Evolutionary conservation across 2,888 invertebrate genomes (phyloP), one percentile per base, ranked within the genome.

Genomic region (Leptinotarsa juncta): DNA sequence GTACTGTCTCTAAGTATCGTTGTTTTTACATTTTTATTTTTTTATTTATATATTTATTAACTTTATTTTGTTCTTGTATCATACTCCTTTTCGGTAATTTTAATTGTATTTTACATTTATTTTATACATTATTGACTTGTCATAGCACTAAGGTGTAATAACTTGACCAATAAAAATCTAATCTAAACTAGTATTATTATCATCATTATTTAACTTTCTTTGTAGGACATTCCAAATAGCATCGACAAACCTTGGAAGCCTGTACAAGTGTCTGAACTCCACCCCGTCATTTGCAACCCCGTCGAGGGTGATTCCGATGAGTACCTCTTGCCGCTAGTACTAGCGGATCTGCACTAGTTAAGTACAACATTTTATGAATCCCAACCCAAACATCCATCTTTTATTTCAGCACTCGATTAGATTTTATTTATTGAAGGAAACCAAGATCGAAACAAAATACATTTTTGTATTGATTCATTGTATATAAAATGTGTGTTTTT

Each of bases 191-290:
- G 32, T 32, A 32, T 32, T 32, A 32, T 2, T 32, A 32, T 20
- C 18, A 15, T 73, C 4, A 71, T 16, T 72, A 10, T 49, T 50
- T 50, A 48, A n/a, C 16, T 68, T 50, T 62, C n/a, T 70, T 12
- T 75, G 14, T 69, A 91, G 91, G 91, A 91, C 85, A 89, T 92
- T 66, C 90, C 90, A 78, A 86, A 89, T 76, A 90, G 90, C 78
- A 87, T 92, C 81, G 90, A 90, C 57, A 88, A 88, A 76, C 86
- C 88, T 53, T 93, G 93, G 93, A 87, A 88, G 78, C 91, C 91
- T 15, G 78, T 91, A 71, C 87, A 86, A 66, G 88, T 89, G 75
- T 84, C 87, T 48, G 89, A 91, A 77, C 86, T 92, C 75, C 91
- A 91, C 80, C 88, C 89, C 65, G 90, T 91, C 50, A 88, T 91